A percentile compares a stretch with the other conserved stretches of the same genome.
These are phyloP conservation scores for Tiphia femorata DNA, from an alignment of 2,888 invertebrate genomes.

Conservation along the genomic window DNA sequence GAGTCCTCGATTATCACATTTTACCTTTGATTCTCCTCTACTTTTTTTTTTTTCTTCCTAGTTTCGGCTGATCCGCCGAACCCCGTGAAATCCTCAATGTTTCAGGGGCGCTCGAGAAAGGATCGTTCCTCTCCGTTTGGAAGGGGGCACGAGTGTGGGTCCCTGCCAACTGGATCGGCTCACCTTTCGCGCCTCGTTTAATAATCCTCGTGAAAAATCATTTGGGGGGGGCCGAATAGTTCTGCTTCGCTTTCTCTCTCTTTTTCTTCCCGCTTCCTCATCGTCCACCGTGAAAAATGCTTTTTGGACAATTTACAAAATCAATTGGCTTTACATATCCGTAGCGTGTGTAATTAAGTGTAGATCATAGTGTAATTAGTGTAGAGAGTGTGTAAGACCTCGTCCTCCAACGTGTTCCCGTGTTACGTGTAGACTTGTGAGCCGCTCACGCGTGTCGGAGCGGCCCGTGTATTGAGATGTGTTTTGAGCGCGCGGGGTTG, in stretches of 20 bases:
- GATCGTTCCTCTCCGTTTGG: too few relatives aligned
- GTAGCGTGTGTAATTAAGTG: constrained; percentile 62
- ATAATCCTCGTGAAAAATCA: constrained; percentile 28
- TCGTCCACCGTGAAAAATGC: constrained; percentile 19
- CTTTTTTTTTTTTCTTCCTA: constrained; percentile 17
- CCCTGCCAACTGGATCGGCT: too few relatives aligned
- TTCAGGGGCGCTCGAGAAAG: too few relatives aligned
- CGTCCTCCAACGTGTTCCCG: not conserved
- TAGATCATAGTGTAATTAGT: constrained; percentile 43
- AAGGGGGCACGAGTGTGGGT: too few relatives aligned
- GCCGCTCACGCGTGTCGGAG: constrained; percentile 52
- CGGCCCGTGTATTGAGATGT: constrained; percentile 40
- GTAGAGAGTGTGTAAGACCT: constrained; percentile 30
- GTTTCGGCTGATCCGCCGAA: too few relatives aligned
- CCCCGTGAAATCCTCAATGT: too few relatives aligned
- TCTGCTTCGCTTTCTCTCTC: constrained; percentile 13
- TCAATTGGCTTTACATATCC: constrained; percentile 70
- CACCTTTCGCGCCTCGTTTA: constrained; percentile 7
- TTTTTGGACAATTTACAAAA: constrained; percentile 67
- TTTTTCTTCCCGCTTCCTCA: constrained; percentile 13
- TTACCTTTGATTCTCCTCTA: constrained; percentile 6
- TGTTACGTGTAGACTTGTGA: not conserved
- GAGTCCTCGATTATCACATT: not conserved
- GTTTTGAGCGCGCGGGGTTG: constrained; percentile 62
- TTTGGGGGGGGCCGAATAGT: too few relatives aligned